Evolutionary conservation across 1,140 invertebrate genomes (phyloP), one percentile per base, ranked within the genome.

Genomic region (Reticulitermes speratus): DNA sequence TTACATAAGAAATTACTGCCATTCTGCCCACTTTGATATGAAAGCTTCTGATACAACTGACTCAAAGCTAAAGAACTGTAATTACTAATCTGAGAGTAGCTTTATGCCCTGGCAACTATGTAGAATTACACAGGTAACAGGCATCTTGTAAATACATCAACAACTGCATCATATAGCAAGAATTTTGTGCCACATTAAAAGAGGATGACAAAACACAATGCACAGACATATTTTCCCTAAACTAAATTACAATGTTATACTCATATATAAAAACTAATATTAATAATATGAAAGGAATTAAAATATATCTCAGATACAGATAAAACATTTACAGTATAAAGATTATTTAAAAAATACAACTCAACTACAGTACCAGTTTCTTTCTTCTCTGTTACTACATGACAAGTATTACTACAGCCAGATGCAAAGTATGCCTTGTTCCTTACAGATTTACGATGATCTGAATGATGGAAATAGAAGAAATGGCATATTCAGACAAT

Each of bases 211-310:
- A 9, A 75, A 75, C 65, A 75, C 65, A 75, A 75, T 75, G 65
- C 65, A 75, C 65, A 75, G 25, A 75, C n/a, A 5, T 30, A 23
- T 75, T 75, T 75, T 75, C 65, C 65, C 65, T 30, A 30, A 75
- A 75, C 65, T 75, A 75, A 75, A 75, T 30, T 25, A 30, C 65
- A 75, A 8, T 75, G 65, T 75, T 75, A 75, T 75, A 30, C 30
- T n/a, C n/a, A 75, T 75, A 75, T 75, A 75, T 65, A 75, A 75
- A 75, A 75, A 75, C 65, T 75, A 75, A 75, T 75, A 75, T 75
- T 75, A 75, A 75, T 75, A 75, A 75, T 75, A 30, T 14, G 65
- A 75, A 75, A 75, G n/a, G n/a, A 75, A 75, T 6, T 75, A 75
- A 75, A 75, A 75, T 23, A 16, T 30, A 75, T 75, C 65, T 75